Base-by-base conservation (phyloP, 2,113 vertebrate species). In the Circaetus cinerascens region DNA sequence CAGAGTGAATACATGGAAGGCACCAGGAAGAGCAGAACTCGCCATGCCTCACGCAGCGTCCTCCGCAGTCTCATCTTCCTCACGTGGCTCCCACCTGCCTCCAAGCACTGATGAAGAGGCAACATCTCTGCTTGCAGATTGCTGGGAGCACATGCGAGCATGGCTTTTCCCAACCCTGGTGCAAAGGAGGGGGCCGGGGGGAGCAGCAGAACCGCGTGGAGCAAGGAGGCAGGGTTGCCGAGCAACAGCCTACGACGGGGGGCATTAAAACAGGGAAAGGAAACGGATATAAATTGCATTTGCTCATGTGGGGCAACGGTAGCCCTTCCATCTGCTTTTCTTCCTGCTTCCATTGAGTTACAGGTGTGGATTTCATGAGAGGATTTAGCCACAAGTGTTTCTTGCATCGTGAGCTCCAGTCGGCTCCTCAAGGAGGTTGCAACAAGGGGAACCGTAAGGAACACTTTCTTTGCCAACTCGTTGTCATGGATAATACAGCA, bases 141-240 rank as follows among this genome's bases (percentile, higher is more conserved):
- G 40, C 71, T 85, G 64, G 77, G 38, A 90, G 53, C 56, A 56
- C 27, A 25, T 5, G 26, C 3, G 1, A 83, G 8, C 21, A 0
- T 14, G 88, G 63, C 50, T 77, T 7, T 80, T 34, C 36, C 80
- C 83, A 62, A 10, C 3, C 15, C 43, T 14, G 2, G 51, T 51
- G 88, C 83, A 43, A 59, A 71, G 62, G 64, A 48, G 60, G 34
- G 38, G 71, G 46, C 56, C 1, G 3, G 69, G 36, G 83, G 66
- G 34, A 81, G 63, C 83, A 76, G 75, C 75, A 91, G 86, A 82
- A 59, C 46, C 0, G 3, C 48, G 32, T 89, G 91, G 80, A 95
- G 94, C 83, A 97, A 59, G 95, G 88, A 94, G 85, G 90, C 59
- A 93, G 69, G 73, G 97, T 96, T 97, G 97, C 97, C 96, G 90